Conservation (phyloP, 1,140 invertebrate genomes). For the Aphis gossypii region DNA sequence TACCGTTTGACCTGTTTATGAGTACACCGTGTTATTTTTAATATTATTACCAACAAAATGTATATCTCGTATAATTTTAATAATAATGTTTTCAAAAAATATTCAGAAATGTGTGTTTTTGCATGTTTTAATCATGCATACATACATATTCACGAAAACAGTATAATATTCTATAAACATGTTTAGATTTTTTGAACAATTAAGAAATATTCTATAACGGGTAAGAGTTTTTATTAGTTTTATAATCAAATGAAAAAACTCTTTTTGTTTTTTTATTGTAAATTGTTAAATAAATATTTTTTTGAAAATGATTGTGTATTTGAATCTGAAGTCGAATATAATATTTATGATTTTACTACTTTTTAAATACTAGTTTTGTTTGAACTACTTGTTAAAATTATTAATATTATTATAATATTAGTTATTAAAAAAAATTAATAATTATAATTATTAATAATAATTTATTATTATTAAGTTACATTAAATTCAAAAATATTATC, state of each 20-base stretch:
- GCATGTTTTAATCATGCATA: no score
- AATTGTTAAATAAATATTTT: not conserved
- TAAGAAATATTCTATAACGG: no score
- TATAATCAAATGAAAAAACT: not conserved
- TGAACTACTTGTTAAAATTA: no score
- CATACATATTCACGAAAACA: no score
- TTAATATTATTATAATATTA: no score
- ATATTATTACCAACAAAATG: not conserved
- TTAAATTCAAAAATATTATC: no score
- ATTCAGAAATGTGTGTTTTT: not conserved
- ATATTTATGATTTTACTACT: no score
- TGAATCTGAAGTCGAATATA: not conserved
- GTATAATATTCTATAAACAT: not conserved
- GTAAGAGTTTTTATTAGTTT: not conserved
- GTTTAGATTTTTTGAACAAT: not conserved
- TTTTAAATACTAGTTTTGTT: no score
- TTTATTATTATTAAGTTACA: no score
- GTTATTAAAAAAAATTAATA: no score
- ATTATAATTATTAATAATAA: no score
- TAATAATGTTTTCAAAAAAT: no score
- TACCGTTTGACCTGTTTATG: not conserved
- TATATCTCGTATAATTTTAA: not conserved
- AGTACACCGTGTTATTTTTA: not conserved
- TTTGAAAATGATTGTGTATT: not conserved
- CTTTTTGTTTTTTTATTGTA: not conserved